These are phyloP conservation scores for Mythimna pallens DNA, from an alignment of 2,888 invertebrate genomes.

Conservation along the genomic window DNA sequence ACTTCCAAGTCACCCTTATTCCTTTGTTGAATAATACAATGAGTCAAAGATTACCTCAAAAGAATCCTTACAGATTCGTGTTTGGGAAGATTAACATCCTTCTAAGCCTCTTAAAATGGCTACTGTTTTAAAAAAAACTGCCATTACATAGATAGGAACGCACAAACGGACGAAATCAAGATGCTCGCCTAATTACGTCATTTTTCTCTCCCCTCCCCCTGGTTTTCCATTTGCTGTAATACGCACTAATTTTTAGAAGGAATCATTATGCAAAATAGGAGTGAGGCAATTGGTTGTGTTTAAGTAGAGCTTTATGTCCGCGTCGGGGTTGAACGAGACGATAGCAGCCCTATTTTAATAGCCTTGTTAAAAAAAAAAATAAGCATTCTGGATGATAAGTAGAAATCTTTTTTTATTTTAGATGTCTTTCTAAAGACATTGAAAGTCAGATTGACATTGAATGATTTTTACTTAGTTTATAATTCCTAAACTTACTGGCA, in stretches of 20 bases:
- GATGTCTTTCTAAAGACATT: background rate
- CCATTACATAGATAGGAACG: slow-evolving; percentile 53
- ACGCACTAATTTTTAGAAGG: slow-evolving; percentile 66
- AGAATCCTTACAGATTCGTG: slow-evolving; percentile 40
- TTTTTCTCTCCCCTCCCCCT: slow-evolving; percentile 64
- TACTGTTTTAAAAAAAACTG: slow-evolving; percentile 51
- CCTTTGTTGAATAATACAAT: slow-evolving; percentile 53
- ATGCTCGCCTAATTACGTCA: slow-evolving; percentile 69
- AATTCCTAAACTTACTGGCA: too few species aligned
- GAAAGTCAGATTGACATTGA: background rate
- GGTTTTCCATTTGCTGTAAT: slow-evolving; percentile 62
- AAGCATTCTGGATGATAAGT: background rate
- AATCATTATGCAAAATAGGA: slow-evolving; percentile 64
- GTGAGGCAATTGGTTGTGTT: slow-evolving; percentile 55
- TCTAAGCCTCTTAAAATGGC: slow-evolving; percentile 46
- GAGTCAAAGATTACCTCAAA: slow-evolving; percentile 40
- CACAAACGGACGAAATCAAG: slow-evolving; percentile 64
- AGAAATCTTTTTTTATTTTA: background rate
- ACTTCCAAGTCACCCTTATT: slow-evolving; percentile 18
- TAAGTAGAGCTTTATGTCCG: slow-evolving; percentile 42
- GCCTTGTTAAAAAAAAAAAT: slow-evolving; percentile 2
- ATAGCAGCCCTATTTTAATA: slow-evolving; percentile 37
- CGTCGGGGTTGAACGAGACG: slow-evolving; percentile 12
- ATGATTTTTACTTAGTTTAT: background rate
- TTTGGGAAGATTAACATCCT: slow-evolving; percentile 48